Percentiles rank a stretch among this genome's conserved stretches.
These are phyloP conservation scores for Emydocephalus ijimae DNA, from an alignment of 2,113 vertebrate species.

Conservation along the genomic window DNA sequence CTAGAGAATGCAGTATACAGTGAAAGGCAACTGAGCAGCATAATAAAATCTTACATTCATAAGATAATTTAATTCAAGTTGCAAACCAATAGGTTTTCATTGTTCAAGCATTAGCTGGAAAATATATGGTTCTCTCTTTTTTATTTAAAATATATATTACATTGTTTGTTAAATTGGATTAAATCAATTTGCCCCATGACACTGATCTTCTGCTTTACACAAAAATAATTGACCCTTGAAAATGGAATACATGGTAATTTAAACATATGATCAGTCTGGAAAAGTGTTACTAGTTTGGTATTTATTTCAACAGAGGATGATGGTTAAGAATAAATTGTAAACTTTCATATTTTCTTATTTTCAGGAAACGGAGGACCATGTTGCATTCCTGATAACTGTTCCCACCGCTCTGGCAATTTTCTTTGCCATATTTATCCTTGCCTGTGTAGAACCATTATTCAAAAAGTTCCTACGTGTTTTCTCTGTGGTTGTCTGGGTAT, in stretches of 20 bases:
- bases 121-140: not conserved
- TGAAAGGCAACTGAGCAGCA: not conserved
- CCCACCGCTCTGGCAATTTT: conserved; percentile 94
- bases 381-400: conserved; percentile 95
- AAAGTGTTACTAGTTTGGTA: not conserved
- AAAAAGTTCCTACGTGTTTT: conserved; percentile 93
- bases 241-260: not conserved
- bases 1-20: not conserved
- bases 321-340: conserved; percentile 12
- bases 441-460: conserved; percentile 93
- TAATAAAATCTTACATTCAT: not conserved
- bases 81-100: not conserved
- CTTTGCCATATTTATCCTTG: conserved; percentile 93
- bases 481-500: conserved; percentile 92
- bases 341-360: conserved; percentile 51
- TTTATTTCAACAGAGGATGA: not conserved
- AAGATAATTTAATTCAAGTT: not conserved
- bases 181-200: not conserved
- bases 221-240: not conserved
- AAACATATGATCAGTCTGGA: not conserved
- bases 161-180: not conserved
- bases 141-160: not conserved
- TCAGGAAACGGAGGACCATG: conserved; percentile 90
- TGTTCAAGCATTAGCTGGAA: not conserved
- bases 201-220: not conserved